Percentiles rank a stretch among this genome's conserved stretches.
phyloP scores from a whole-genome alignment of 2,888 invertebrate genomes.

The Barypeithes pellucidus region DNA sequence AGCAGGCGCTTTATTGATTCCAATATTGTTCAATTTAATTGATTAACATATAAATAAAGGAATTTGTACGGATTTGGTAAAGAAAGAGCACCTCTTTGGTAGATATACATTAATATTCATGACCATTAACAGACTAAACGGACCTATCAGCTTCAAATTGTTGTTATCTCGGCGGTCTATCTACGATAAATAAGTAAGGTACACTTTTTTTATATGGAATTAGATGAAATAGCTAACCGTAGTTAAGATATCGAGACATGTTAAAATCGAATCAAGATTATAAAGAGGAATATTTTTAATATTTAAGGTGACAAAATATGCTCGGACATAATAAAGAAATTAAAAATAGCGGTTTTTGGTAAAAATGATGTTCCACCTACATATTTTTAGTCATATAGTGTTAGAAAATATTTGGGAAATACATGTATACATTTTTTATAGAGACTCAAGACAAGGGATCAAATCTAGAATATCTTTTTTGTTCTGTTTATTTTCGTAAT shows the following conservation, averaged over 20 bases:
- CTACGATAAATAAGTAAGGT: conserved; percentile 22
- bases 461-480: no score
- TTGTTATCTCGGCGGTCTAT: conserved; percentile 20
- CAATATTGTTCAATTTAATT: conserved; percentile 30
- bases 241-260: conserved; percentile 16
- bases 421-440: no score
- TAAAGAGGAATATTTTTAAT: neutral
- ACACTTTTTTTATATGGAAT: conserved; percentile 2
- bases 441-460: no score
- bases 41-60: conserved; percentile 39
- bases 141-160: conserved; percentile 8
- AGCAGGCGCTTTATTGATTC: conserved; percentile 16
- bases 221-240: conserved; percentile 6
- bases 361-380: no score
- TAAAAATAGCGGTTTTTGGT: no score
- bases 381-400: no score
- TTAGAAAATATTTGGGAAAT: no score
- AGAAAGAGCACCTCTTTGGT: conserved; percentile 16
- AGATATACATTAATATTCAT: conserved; percentile 21
- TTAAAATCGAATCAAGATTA: conserved; percentile 4
- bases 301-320: neutral
- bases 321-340: neutral
- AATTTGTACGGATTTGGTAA: conserved; percentile 29
- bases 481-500: no score
- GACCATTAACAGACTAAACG: conserved; percentile 24